Evolutionary conservation across 2,888 invertebrate species (phyloP).

Genomic region (Cremastinae sp.): DNA sequence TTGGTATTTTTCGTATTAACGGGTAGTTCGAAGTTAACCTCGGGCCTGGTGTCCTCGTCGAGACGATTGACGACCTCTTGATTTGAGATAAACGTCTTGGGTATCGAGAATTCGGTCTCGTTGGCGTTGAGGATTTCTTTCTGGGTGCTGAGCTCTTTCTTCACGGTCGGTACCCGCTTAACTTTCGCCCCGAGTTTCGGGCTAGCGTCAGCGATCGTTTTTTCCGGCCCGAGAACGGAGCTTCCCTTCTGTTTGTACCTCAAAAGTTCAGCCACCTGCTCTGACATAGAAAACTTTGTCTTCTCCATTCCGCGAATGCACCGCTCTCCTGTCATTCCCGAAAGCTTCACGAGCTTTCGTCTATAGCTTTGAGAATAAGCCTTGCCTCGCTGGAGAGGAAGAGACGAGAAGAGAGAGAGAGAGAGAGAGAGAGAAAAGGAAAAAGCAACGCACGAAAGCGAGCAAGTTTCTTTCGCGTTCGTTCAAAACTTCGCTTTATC

Average conservation of each 20-base stretch:
- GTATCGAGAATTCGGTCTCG: slow-evolving; percentile 29
- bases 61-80: slow-evolving; percentile 55
- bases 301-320: slow-evolving; percentile 12
- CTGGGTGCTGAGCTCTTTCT: slow-evolving; percentile 76
- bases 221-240: slow-evolving; percentile 27
- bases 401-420: slow-evolving; percentile 20
- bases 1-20: slow-evolving; percentile 25
- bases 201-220: slow-evolving; percentile 31
- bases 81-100: slow-evolving; percentile 40
- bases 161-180: slow-evolving; percentile 74
- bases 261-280: slow-evolving; percentile 72
- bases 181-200: slow-evolving; percentile 50
- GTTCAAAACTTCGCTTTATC: slow-evolving; percentile 23
- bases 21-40: slow-evolving; percentile 21
- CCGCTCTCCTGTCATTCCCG: not conserved
- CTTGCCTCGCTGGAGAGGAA: slow-evolving; percentile 27
- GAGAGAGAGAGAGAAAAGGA: slow-evolving; percentile 25
- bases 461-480: slow-evolving; percentile 42
- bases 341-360: slow-evolving; percentile 13
- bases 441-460: too few relatives aligned
- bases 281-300: too few relatives aligned
- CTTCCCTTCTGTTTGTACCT: slow-evolving; percentile 69
- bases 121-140: slow-evolving; percentile 70
- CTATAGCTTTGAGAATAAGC: slow-evolving; percentile 46
- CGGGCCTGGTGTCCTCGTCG: slow-evolving; percentile 45